A percentile compares a stretch with the other conserved stretches of the same genome.
These are phyloP conservation scores for Heteromormyrus szaboi DNA, from an alignment of 2,797 vertebrate genomes.

Conservation along the genomic window DNA sequence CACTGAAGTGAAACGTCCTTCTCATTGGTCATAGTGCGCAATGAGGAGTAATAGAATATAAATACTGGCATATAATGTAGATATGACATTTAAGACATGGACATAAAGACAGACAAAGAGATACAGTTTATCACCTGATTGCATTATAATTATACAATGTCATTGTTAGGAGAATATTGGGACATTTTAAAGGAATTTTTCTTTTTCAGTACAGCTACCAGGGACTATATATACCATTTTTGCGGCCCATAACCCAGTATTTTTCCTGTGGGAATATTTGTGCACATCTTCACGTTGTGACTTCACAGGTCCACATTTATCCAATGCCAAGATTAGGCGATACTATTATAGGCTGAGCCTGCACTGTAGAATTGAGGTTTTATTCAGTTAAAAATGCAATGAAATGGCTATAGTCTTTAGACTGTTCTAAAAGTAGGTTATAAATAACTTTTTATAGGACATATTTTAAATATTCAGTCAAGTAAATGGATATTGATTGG, in stretches of 20 bases:
- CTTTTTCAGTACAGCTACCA: background rate
- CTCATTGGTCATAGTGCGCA: background rate
- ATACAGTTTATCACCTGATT: background rate
- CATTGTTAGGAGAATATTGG: background rate
- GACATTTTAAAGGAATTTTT: background rate
- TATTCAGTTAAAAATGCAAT: background rate
- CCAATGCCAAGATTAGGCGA: background rate
- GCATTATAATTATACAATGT: background rate
- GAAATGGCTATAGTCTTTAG: background rate
- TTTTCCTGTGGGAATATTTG: background rate
- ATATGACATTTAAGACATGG: background rate
- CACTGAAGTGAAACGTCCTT: background rate
- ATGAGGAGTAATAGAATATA: background rate
- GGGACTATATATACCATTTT: background rate
- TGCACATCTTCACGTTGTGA: background rate
- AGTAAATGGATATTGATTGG: background rate
- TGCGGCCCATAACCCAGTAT: background rate
- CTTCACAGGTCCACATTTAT: background rate
- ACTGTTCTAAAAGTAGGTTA: constrained; percentile 3
- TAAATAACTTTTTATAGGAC: background rate
- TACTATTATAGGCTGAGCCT: background rate
- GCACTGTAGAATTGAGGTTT: background rate
- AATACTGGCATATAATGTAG: background rate
- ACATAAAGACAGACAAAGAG: background rate
- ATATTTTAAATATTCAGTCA: background rate